Evolutionary conservation across 2,888 invertebrate genomes (phyloP).

Genomic region (Pelosia muscerda): DNA sequence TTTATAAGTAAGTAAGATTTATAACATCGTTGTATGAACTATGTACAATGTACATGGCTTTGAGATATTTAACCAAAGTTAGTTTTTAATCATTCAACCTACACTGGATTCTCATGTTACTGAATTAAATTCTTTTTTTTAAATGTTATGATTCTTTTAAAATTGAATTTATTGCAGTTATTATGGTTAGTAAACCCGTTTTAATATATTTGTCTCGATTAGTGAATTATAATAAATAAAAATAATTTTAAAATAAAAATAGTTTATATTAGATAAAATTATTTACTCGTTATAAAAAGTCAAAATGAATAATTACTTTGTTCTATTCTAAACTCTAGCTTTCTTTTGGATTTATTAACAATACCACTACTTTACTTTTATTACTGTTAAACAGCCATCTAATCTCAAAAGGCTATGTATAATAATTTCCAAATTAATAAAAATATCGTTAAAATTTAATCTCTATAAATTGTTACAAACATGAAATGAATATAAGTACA

Average conservation of each 20-base stretch:
- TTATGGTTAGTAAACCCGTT: not conserved
- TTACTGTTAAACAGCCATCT: not conserved
- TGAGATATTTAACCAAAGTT: not conserved
- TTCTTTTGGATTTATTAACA: not conserved
- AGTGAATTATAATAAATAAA: not conserved
- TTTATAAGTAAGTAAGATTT: too few species aligned
- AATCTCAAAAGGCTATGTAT: not conserved
- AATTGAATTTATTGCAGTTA: not conserved
- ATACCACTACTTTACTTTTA: not conserved
- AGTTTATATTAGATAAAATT: not conserved
- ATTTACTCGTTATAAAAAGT: not conserved
- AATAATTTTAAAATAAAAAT: too few species aligned
- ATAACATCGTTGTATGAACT: too few species aligned
- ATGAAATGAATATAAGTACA: constrained; percentile 27
- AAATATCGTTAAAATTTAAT: not conserved
- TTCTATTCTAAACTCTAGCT: not conserved
- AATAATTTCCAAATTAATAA: not conserved
- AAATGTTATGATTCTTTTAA: not conserved
- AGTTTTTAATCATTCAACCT: not conserved
- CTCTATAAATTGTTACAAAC: constrained; percentile 6
- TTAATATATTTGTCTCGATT: not conserved
- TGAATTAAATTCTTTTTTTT: not conserved
- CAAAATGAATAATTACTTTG: not conserved
- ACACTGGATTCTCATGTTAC: not conserved
- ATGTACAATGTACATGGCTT: too few species aligned